Evolutionary conservation across 2,113 vertebrate species (phyloP), one percentile per base, ranked within the genome.

Genomic region (Chaetura pelagica): DNA sequence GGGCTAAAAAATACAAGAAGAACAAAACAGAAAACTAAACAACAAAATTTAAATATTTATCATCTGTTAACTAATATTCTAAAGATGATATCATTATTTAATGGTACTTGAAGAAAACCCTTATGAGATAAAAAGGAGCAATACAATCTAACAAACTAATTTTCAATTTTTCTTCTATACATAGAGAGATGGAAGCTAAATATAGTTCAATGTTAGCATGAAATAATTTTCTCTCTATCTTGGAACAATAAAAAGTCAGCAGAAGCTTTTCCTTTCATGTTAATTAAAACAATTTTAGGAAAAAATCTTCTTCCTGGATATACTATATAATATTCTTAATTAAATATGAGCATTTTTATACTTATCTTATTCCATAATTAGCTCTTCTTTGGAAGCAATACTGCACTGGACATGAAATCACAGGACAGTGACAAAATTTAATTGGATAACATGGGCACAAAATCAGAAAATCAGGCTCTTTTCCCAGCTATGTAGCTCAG

Each of bases 381-480:
- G 73, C 48, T 96, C 82, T 86, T 93, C 90, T 84, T 40, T 87
- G 54, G 69, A 96, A 94, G 84, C 76, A 64, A 46, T 93, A 82
- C 54, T 54, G 35, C 32, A 18, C 88, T 95, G 94, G 92, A 95
- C 88, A 84, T 10, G 73, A 96, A 96, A 96, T 93, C 69, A 78
- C 79, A 92, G 73, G 93, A 81, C 91, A 90, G 90, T 84, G 79
- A 96, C 83, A 92, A 96, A 86, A 96, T 78, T 94, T 95, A 93
- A 96, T 91, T 86, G 80, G 90, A 64, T 92, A 90, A 84, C 69
- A 78, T 1, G 22, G 73, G 66, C 69, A 90, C 61, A 72, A 75
- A 96, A 95, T 93, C 93, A 87, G 96, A 94, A 94, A 93, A 93
- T 26, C 79, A 88, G 89, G 78, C 93, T 93, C 57, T 92, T 94